phyloP scores from a whole-genome alignment of 2,113 vertebrate genomes.

The Myotis lucifugus region DNA sequence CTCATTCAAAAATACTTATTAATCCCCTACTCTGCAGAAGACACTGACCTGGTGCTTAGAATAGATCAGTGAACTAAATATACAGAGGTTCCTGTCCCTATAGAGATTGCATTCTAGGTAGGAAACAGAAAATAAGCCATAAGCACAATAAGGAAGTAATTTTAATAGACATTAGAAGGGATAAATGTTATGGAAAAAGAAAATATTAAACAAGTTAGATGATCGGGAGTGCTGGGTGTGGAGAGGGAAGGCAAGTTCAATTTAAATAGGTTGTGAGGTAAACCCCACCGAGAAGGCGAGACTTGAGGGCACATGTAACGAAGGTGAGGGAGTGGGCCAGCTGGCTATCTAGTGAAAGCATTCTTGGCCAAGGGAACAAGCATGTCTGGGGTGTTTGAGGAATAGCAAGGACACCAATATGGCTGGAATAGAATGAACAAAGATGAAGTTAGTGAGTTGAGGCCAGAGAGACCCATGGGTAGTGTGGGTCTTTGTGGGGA shows the following conservation, averaged over 20 bases:
- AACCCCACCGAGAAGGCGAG: not conserved
- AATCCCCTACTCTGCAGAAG: not conserved
- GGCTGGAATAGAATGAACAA: not conserved
- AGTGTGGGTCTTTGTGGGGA: not conserved
- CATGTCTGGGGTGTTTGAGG: not conserved
- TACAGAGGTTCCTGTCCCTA: not conserved
- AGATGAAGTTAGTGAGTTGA: not conserved
- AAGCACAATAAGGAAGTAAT: not conserved
- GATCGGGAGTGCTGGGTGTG: not conserved
- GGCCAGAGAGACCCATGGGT: not conserved
- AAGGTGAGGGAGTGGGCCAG: not conserved
- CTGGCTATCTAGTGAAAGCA: not conserved
- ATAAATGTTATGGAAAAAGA: not conserved
- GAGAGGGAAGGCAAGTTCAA: not conserved
- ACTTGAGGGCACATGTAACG: not conserved
- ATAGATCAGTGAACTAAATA: not conserved
- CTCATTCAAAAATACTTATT: constrained; percentile 43
- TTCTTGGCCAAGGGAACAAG: not conserved
- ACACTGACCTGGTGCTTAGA: not conserved
- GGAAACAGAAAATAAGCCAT: constrained; percentile 26
- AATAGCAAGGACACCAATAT: not conserved
- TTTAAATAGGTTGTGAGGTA: not conserved
- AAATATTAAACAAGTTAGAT: not conserved
- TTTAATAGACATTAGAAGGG: not conserved
- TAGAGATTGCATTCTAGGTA: not conserved